Evolutionary conservation across 2,113 vertebrate species (phyloP).

Genomic region (Pelusios castaneus): DNA sequence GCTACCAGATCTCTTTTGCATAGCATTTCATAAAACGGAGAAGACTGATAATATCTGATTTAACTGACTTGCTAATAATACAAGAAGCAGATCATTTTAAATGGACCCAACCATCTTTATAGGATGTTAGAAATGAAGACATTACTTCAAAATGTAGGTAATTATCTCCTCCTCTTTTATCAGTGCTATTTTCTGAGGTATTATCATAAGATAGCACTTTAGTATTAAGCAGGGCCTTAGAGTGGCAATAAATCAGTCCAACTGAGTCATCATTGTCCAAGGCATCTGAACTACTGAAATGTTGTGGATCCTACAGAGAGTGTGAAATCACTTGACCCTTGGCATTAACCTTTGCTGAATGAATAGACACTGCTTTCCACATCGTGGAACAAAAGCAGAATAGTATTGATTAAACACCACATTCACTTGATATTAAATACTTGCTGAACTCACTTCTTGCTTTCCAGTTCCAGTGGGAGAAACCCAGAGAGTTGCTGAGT

Average conservation of each 20-base stretch:
- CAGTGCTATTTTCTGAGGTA: constrained; percentile 86
- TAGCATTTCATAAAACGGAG: constrained; percentile 68
- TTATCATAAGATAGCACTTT: constrained; percentile 96
- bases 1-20: constrained; percentile 54
- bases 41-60: constrained; percentile 72
- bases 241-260: constrained; percentile 96
- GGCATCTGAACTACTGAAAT: constrained; percentile 89
- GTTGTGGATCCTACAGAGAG: constrained; percentile 90
- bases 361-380: constrained; percentile 92
- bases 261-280: constrained; percentile 96
- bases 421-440: constrained; percentile 97
- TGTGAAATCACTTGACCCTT: constrained; percentile 99
- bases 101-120: constrained; percentile 81
- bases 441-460: constrained; percentile 85
- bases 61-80: constrained; percentile 82
- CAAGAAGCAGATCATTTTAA: constrained; percentile 80
- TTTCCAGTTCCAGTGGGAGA: constrained; percentile 79
- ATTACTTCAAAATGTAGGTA: constrained; percentile 85
- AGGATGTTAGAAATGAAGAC: constrained; percentile 84
- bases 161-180: constrained; percentile 85
- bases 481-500: constrained; percentile 73
- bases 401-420: constrained; percentile 98
- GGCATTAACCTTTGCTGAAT: constrained; percentile 98
- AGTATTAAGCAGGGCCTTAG: constrained; percentile 83
- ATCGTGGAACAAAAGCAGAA: constrained; percentile 92